Percentiles rank a stretch among this genome's conserved stretches.
These are phyloP conservation scores for Varanus komodoensis DNA, from an alignment of 2,113 vertebrate species.

Conservation along the genomic window DNA sequence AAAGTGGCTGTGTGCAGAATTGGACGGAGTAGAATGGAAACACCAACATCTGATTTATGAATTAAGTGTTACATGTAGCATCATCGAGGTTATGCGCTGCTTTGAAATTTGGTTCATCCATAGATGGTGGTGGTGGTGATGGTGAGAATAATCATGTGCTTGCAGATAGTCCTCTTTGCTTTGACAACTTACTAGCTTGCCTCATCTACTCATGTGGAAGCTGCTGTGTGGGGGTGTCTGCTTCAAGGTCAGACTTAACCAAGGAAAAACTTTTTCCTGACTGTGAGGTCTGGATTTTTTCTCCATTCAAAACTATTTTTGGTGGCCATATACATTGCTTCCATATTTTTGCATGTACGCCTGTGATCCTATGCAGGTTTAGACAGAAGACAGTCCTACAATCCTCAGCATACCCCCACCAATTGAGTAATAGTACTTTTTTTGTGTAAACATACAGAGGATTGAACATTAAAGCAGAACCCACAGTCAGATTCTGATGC, in stretches of 20 bases:
- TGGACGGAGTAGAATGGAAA: slow-evolving; percentile 29
- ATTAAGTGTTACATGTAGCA: slow-evolving; percentile 1
- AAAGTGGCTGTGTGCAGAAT: slow-evolving; percentile 19
- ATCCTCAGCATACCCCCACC: too few species aligned
- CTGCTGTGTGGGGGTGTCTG: neutral
- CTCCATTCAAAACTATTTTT: neutral
- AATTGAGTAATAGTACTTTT: too few species aligned
- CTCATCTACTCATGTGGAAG: slow-evolving; percentile 15
- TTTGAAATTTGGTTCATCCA: neutral
- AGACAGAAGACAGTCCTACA: too few species aligned
- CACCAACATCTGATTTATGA: slow-evolving; percentile 16
- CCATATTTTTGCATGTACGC: rapidly evolving
- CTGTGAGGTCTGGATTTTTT: neutral
- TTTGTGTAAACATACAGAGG: too few species aligned
- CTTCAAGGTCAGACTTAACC: neutral
- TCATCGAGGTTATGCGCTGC: neutral
- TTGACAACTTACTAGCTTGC: slow-evolving; percentile 11
- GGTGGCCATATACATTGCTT: neutral
- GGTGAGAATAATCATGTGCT: neutral
- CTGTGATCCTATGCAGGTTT: too few species aligned
- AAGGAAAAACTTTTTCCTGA: neutral
- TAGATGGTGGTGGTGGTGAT: slow-evolving; percentile 8
- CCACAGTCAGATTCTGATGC: neutral
- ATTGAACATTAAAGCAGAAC: neutral
- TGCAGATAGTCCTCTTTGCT: slow-evolving; percentile 7